Conservation (phyloP, 2,888 invertebrate species). For the Argynnis bischoffii region DNA sequence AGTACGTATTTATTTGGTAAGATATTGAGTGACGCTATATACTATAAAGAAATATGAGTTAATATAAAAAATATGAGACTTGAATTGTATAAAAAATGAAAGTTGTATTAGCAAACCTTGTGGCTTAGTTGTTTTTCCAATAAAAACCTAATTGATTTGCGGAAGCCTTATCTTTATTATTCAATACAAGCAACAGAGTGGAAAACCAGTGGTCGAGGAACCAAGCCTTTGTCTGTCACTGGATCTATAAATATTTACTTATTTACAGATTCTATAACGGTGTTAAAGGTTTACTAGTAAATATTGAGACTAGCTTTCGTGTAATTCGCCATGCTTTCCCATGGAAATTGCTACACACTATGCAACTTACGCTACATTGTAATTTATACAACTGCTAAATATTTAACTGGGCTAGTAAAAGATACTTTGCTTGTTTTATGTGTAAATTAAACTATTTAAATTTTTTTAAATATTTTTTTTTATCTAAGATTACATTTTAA, state of each 20-base stretch:
- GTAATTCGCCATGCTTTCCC: slow-evolving; percentile 15
- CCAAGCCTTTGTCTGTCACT: slow-evolving; percentile 40
- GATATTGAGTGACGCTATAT: not conserved
- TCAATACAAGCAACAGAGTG: slow-evolving; percentile 44
- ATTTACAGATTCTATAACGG: slow-evolving; percentile 22
- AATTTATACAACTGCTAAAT: no score
- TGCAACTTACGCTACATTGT: not conserved
- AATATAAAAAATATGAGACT: slow-evolving; percentile 15
- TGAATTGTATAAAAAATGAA: slow-evolving; percentile 20
- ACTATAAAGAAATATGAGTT: slow-evolving; percentile 2
- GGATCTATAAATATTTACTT: slow-evolving; percentile 40
- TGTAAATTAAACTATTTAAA: no score
- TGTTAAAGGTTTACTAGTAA: slow-evolving; percentile 8
- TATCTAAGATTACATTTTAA: not conserved
- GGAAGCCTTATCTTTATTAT: slow-evolving; percentile 65
- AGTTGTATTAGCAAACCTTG: slow-evolving; percentile 45
- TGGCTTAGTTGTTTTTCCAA: slow-evolving; percentile 63
- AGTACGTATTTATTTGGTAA: no score
- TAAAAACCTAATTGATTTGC: slow-evolving; percentile 72
- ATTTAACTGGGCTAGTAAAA: no score
- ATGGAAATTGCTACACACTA: not conserved
- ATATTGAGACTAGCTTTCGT: slow-evolving; percentile 10
- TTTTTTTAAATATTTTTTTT: no score
- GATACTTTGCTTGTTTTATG: not conserved
- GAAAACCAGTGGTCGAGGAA: slow-evolving; percentile 42